A percentile compares a stretch with the other conserved stretches of the same genome.
These are phyloP conservation scores for Proctacanthus coquilletti DNA, from an alignment of 1,140 invertebrate genomes.

Conservation along the genomic window DNA sequence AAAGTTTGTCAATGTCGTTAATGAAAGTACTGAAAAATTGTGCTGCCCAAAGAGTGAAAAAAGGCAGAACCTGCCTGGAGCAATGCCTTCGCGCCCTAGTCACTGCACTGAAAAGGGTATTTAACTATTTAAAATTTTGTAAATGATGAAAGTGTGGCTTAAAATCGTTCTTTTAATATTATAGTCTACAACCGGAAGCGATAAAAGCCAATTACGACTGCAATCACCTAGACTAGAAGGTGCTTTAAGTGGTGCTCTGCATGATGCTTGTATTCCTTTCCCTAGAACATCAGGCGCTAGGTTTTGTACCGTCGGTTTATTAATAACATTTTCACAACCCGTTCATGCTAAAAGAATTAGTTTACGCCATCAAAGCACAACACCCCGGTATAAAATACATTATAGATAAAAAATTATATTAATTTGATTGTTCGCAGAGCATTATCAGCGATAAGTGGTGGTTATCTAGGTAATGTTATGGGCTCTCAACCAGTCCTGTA, in stretches of 20 bases:
- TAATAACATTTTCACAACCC: conserved; percentile 75
- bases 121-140: conserved; percentile 1
- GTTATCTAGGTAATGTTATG: conserved; percentile 36
- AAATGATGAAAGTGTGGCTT: neutral
- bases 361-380: conserved; percentile 19
- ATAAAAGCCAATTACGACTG: conserved; percentile 27
- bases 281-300: conserved; percentile 83
- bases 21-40: conserved; percentile 57
- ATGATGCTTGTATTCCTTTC: conserved; percentile 81
- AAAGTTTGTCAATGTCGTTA: conserved; percentile 39
- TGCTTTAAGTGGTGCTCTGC: conserved; percentile 33
- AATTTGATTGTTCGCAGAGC: too few relatives aligned
- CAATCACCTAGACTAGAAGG: conserved; percentile 27
- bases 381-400: conserved; percentile 13
- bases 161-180: neutral
- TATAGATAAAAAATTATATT: too few relatives aligned
- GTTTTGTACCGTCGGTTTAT: conserved; percentile 72
- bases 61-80: conserved; percentile 64
- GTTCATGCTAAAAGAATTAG: conserved; percentile 50
- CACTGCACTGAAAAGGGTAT: conserved; percentile 45
- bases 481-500: conserved; percentile 35
- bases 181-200: conserved; percentile 13
- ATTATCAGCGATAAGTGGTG: conserved; percentile 50
- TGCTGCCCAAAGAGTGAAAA: conserved; percentile 54
- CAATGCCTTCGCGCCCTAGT: conserved; percentile 62